Evolutionary conservation across 37 sponge, comb jelly and placozoan species (phyloP).

Genomic region (Ianthella basta): DNA sequence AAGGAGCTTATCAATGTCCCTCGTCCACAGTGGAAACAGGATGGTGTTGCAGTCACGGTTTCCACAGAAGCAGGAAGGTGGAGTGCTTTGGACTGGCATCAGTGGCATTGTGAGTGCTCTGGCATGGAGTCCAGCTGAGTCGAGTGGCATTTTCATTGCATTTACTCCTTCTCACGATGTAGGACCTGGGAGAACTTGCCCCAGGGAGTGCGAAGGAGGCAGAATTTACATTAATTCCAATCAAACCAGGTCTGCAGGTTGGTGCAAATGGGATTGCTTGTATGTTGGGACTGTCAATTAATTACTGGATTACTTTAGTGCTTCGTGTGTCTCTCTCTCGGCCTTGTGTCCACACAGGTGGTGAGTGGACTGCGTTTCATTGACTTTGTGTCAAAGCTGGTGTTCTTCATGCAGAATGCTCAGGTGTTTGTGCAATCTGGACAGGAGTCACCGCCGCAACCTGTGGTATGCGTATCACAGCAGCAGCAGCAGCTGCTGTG

Average conservation of each 20-base stretch:
- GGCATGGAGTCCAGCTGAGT: too few species aligned
- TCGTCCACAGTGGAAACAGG: constrained; percentile 9
- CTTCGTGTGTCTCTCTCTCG: too few species aligned
- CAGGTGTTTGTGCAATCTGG: not conserved
- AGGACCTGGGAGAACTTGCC: constrained; percentile 59
- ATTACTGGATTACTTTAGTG: not conserved
- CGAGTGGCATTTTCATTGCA: not conserved
- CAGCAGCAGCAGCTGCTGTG: too few species aligned
- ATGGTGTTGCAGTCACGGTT: constrained; percentile 55
- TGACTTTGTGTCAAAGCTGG: not conserved
- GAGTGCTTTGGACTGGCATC: constrained; percentile 66
- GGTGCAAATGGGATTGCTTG: not conserved
- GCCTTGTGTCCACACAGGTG: too few species aligned
- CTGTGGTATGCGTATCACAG: too few species aligned
- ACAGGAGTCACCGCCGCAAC: not conserved
- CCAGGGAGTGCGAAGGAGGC: constrained; percentile 35
- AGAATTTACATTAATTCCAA: constrained; percentile 44
- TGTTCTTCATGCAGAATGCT: not conserved
- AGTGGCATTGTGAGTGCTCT: constrained; percentile 56
- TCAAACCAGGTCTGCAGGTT: constrained; percentile 76
- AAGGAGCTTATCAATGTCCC: too few species aligned
- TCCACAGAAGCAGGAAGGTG: constrained; percentile 40
- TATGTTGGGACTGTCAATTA: not conserved
- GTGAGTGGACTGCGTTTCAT: not conserved
- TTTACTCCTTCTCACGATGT: not conserved